Evolutionary conservation across 1,140 invertebrate genomes (phyloP).

Genomic region (Ceratosolen solmsi): DNA sequence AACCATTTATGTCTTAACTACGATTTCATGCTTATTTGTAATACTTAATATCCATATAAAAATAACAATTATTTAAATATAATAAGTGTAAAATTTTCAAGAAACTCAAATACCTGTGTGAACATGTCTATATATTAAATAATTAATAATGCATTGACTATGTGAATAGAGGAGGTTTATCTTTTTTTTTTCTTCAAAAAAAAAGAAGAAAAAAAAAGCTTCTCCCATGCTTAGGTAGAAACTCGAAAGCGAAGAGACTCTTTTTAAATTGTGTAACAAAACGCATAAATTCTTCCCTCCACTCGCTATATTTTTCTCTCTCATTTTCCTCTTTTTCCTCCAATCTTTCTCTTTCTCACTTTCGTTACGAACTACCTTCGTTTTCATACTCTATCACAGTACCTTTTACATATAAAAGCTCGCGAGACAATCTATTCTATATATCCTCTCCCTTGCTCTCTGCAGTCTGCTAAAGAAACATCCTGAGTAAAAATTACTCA

Average conservation of each 20-base stretch:
- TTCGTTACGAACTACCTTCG: slow-evolving; percentile 4
- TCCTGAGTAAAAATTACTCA: slow-evolving; percentile 16
- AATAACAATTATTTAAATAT: not conserved
- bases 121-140: too few species aligned
- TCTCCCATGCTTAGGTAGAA: not conserved
- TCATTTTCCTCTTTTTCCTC: not conserved
- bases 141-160: slow-evolving; percentile 1
- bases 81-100: not conserved
- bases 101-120: too few species aligned
- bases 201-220: too few species aligned
- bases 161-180: not conserved
- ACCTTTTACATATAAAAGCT: slow-evolving; percentile 1
- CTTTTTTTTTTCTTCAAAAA: not conserved
- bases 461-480: not conserved
- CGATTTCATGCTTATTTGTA: not conserved
- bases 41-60: not conserved
- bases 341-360: not conserved
- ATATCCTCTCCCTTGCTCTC: not conserved
- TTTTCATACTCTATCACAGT: slow-evolving; percentile 7
- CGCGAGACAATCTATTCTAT: slow-evolving; percentile 8
- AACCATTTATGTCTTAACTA: not conserved
- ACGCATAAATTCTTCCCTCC: slow-evolving; percentile 31
- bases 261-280: slow-evolving; percentile 22
- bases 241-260: not conserved
- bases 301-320: not conserved